These are phyloP conservation scores for Pseudomugil tenellus DNA, from an alignment of 2,797 vertebrate species.

Conservation along the genomic window DNA sequence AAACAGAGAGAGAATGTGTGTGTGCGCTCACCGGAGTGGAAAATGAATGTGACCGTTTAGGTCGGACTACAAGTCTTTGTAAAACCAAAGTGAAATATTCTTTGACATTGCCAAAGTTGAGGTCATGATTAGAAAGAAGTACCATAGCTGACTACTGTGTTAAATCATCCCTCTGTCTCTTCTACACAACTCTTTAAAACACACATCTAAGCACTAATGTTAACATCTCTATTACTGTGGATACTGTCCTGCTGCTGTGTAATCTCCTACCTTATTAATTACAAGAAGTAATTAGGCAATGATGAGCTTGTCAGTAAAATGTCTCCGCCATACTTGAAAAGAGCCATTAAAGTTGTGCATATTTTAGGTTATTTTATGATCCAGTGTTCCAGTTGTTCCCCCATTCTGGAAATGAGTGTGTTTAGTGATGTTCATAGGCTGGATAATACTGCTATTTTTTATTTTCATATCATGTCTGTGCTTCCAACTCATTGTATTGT, in stretches of 20 bases:
- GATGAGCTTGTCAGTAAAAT: slow-evolving; percentile 66
- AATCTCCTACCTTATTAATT: slow-evolving; percentile 57
- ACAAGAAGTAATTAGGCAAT: slow-evolving; percentile 66
- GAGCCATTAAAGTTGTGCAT: slow-evolving; percentile 58
- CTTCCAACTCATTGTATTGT: not conserved
- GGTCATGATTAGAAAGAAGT: slow-evolving; percentile 7
- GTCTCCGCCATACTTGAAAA: slow-evolving; percentile 48
- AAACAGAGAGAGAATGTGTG: slow-evolving; percentile 19
- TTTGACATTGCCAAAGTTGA: slow-evolving; percentile 20
- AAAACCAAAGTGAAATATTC: slow-evolving; percentile 15
- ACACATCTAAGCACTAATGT: not conserved
- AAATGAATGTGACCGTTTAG: slow-evolving; percentile 39
- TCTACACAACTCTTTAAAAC: not conserved
- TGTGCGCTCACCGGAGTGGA: slow-evolving; percentile 26
- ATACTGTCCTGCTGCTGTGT: slow-evolving; percentile 10
- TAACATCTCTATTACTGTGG: not conserved
- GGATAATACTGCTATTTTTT: not conserved
- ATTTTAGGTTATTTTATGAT: slow-evolving; percentile 20
- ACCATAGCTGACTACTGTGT: slow-evolving; percentile 15
- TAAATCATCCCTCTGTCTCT: slow-evolving; percentile 16
- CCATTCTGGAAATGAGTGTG: not conserved
- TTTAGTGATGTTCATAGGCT: not conserved
- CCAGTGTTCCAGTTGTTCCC: not conserved
- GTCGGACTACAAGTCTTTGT: slow-evolving; percentile 8
- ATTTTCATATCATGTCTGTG: not conserved